phyloP scores from a whole-genome alignment of 2,113 vertebrate genomes.

The Platichthys stellatus region DNA sequence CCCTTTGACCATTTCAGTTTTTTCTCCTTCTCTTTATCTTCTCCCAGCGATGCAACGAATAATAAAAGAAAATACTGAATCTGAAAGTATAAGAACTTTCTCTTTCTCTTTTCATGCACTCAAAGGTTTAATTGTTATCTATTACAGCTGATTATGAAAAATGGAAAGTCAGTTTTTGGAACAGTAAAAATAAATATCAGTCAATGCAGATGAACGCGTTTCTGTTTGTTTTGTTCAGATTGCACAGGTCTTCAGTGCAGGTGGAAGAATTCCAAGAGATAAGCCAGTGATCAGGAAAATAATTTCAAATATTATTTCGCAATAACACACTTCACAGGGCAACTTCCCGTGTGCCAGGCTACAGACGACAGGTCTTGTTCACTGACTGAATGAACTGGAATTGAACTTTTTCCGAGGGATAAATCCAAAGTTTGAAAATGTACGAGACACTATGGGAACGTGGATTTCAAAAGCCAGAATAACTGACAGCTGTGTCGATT shows the following conservation, averaged over 20 bases:
- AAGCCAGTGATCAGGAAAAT: slow-evolving; percentile 87
- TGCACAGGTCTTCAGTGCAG: slow-evolving; percentile 75
- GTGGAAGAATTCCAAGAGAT: slow-evolving; percentile 85
- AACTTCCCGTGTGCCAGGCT: slow-evolving; percentile 68
- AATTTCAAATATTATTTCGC: slow-evolving; percentile 84
- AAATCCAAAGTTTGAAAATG: slow-evolving; percentile 29
- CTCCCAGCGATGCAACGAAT: background rate
- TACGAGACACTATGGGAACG: slow-evolving; percentile 9
- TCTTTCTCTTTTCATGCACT: slow-evolving; percentile 70
- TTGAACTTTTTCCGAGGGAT: slow-evolving; percentile 31
- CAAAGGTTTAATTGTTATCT: slow-evolving; percentile 81
- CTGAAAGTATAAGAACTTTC: slow-evolving; percentile 42
- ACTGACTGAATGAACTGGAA: slow-evolving; percentile 44
- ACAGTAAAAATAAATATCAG: slow-evolving; percentile 80
- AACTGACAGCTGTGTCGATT: background rate
- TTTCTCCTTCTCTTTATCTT: background rate
- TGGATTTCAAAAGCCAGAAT: slow-evolving; percentile 21
- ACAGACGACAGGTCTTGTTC: slow-evolving; percentile 68
- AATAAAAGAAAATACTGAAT: slow-evolving; percentile 42
- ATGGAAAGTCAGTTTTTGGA: slow-evolving; percentile 82
- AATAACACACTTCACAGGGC: slow-evolving; percentile 79
- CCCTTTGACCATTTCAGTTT: background rate
- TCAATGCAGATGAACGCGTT: slow-evolving; percentile 76
- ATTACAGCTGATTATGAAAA: slow-evolving; percentile 78
- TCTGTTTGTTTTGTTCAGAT: slow-evolving; percentile 81